Evolutionary conservation across 2,113 vertebrate genomes (phyloP), one percentile per base, ranked within the genome.

Genomic region (Clarias macrocephalus): DNA sequence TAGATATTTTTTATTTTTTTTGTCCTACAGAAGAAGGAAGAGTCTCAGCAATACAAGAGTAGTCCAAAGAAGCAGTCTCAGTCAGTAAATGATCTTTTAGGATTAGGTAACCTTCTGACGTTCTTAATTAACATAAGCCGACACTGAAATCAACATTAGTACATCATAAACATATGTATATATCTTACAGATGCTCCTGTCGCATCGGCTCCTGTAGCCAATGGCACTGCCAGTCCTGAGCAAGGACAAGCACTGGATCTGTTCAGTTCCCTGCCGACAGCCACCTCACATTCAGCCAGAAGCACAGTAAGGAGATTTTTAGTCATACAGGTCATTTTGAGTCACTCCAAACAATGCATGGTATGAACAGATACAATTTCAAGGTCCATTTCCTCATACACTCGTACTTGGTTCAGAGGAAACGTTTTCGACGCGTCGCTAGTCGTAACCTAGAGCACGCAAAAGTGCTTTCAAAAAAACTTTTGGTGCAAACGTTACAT

Each of bases 51-150:
- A 80, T 92, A 92, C 68, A 96, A 93, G 87, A 95, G 94, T 93
- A 96, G 95, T 90, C 96, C 97, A 52, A 97, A 97, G 28, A 96
- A 94, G 88, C 94, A 96, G 80, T 91, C 95, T 28, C 97, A 96
- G 57, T 94, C 96, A n/a, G 95, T 97, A 52, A 95, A 97, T 93
- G 98, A 99, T 85, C 93, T 99, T 90, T 92, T 99, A 88, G 97
- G 96, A 90, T 95, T 99, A 87, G 98, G 98, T 99, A 96, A 87
- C 1, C 3, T 77, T 60, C 42, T 59, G 59, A 21, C 30, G 5
- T 28, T 83, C 11, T 60, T 8, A 42, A 42, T 37, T 62, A 42
- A 62, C 62, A 62, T 42, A 21, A 37, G 60, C 30, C 33, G 11
- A 8, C 3, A 25, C 23, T 8, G 25, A 42, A 81, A 13, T n/a